phyloP scores from a whole-genome alignment of 2,888 invertebrate species.

The Choristoneura rosaceana region DNA sequence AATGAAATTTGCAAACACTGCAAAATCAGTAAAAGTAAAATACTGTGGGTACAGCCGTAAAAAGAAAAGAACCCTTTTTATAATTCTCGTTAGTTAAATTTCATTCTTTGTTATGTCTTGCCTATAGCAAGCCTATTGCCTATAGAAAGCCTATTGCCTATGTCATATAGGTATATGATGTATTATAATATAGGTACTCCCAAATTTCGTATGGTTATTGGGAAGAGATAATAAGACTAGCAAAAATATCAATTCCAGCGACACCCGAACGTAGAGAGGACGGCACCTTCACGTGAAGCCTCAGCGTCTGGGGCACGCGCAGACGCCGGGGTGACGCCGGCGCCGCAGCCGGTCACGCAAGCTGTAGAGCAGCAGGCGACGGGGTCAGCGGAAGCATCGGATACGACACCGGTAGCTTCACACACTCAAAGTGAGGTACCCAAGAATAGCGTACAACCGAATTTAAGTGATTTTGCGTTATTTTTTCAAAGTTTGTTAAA shows the following conservation, averaged over 20 bases:
- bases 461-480: not conserved
- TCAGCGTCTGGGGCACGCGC: not conserved
- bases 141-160: too few species aligned
- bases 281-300: not conserved
- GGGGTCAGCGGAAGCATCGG: not conserved
- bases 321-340: not conserved
- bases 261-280: too few species aligned
- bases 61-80: too few species aligned
- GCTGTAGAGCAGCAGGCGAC: not conserved
- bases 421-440: not conserved
- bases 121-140: too few species aligned
- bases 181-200: too few species aligned
- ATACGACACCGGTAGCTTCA: not conserved
- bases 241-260: not conserved
- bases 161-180: too few species aligned
- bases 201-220: too few species aligned
- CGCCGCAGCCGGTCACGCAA: not conserved
- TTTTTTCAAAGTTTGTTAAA: slow-evolving; percentile 2
- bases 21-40: too few species aligned
- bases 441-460: not conserved
- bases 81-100: too few species aligned
- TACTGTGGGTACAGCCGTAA: too few species aligned
- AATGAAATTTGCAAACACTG: too few species aligned
- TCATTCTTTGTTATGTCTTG: too few species aligned
- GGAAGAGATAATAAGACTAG: not conserved